Conservation (phyloP, 2,797 vertebrate genomes). For the Leuciscus waleckii region DNA sequence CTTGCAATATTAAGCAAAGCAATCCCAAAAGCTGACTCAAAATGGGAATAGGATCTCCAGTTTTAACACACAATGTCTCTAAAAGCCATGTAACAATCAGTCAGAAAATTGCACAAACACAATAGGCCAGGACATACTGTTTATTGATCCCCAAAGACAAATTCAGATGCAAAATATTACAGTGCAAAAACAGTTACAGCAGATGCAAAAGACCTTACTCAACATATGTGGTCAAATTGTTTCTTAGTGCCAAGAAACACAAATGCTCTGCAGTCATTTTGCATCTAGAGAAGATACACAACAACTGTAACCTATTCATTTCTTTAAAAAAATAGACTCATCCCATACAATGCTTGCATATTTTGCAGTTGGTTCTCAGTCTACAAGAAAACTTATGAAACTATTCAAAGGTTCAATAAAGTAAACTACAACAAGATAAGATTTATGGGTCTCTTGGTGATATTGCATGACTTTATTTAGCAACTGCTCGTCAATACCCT, state of each 20-base stretch:
- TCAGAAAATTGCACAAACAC: neutral
- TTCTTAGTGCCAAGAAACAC: neutral
- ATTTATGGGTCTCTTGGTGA: slow-evolving; percentile 6
- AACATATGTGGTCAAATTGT: neutral
- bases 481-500: neutral
- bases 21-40: neutral
- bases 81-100: neutral
- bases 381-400: neutral
- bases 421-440: neutral
- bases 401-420: neutral
- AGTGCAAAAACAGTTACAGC: neutral
- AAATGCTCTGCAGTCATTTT: neutral
- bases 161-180: neutral
- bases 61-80: neutral
- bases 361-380: neutral
- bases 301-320: neutral
- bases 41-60: neutral
- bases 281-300: neutral
- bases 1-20: neutral
- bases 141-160: neutral
- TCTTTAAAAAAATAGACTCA: too few relatives aligned
- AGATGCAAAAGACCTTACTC: neutral
- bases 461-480: neutral
- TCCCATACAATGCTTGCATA: neutral
- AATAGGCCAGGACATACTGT: neutral